Percentiles rank a stretch among this genome's conserved stretches.
phyloP scores from a whole-genome alignment of 2,797 vertebrate genomes.

The Prionace glauca region DNA sequence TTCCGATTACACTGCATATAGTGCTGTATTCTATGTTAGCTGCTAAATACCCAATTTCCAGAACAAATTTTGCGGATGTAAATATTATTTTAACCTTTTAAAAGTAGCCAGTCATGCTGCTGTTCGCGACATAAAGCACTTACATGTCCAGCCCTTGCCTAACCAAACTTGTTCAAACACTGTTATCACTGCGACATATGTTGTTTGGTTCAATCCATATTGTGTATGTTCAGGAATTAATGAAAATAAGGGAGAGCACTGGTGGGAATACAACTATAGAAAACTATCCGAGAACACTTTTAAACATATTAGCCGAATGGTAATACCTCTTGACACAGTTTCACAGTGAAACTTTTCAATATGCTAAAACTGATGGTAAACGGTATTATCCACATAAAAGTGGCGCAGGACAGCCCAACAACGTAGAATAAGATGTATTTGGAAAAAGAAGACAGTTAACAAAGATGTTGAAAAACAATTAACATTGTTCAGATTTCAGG shows the following conservation, averaged over 20 bases:
- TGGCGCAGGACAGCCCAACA: not conserved
- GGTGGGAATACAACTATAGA: not conserved
- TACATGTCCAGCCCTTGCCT: not conserved
- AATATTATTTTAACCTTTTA: not conserved
- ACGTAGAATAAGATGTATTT: slow-evolving; percentile 41
- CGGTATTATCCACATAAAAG: not conserved
- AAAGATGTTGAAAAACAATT: slow-evolving; percentile 57
- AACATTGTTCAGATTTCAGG: slow-evolving; percentile 62
- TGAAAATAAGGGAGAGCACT: too few relatives aligned
- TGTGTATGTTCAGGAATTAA: not conserved
- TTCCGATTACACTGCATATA: not conserved
- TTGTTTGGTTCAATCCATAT: not conserved
- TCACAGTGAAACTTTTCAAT: not conserved
- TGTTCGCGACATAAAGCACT: not conserved
- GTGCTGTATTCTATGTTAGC: not conserved
- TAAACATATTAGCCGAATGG: not conserved
- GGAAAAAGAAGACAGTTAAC: slow-evolving; percentile 63
- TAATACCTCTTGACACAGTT: not conserved
- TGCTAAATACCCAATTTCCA: not conserved
- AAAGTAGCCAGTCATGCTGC: not conserved
- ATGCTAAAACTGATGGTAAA: not conserved
- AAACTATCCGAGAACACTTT: not conserved
- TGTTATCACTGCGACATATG: not conserved
- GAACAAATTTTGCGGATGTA: not conserved
- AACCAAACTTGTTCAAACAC: not conserved